Evolutionary conservation across 2,888 invertebrate genomes (phyloP).

Genomic region (Amphiduros pacificus): DNA sequence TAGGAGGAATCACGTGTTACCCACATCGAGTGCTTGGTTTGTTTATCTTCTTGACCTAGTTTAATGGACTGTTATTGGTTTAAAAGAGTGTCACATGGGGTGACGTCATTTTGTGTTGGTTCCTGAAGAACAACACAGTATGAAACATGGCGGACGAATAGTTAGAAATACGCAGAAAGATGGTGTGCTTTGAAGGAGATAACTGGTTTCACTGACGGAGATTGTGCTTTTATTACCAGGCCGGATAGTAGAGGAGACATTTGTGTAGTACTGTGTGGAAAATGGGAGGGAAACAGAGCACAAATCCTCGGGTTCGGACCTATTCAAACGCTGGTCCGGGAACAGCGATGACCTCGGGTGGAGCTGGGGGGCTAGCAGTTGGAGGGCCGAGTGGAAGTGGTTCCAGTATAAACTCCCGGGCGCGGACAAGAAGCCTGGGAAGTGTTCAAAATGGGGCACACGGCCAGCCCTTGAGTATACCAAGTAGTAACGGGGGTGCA

Average conservation of each 20-base stretch:
- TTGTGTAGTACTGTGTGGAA: not conserved
- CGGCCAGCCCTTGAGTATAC: slow-evolving; percentile 43
- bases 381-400: slow-evolving; percentile 21
- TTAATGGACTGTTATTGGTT: slow-evolving; percentile 7
- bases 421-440: slow-evolving; percentile 50
- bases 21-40: too few relatives aligned
- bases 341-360: slow-evolving; percentile 14
- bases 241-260: not conserved
- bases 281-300: slow-evolving; percentile 53
- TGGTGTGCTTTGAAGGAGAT: not conserved
- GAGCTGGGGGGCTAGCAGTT: slow-evolving; percentile 12
- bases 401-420: slow-evolving; percentile 35
- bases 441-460: slow-evolving; percentile 38
- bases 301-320: slow-evolving; percentile 45
- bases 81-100: slow-evolving; percentile 3
- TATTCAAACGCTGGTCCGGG: slow-evolving; percentile 35
- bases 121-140: slow-evolving; percentile 19
- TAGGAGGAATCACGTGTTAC: too few relatives aligned
- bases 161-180: not conserved
- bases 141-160: slow-evolving; percentile 14
- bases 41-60: too few relatives aligned
- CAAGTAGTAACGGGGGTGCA: slow-evolving; percentile 43
- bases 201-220: not conserved
- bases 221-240: not conserved
- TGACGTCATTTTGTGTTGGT: slow-evolving; percentile 23